A percentile compares a stretch with the other conserved stretches of the same genome.
Conservation (phyloP, 2,888 invertebrate genomes). For the Epinotia ramella region DNA sequence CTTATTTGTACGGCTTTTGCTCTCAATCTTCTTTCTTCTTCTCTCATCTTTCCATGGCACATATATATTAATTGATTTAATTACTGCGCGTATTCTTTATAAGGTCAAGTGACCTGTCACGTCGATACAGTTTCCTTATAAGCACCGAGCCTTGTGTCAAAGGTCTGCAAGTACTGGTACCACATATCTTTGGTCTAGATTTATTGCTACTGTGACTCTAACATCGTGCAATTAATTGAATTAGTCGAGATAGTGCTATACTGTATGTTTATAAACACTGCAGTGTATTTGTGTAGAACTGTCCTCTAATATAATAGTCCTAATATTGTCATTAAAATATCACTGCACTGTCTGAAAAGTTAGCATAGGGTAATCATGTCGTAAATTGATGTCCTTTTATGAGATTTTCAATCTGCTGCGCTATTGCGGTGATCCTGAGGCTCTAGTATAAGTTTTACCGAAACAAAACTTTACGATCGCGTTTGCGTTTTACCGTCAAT, state of each 20-base stretch:
- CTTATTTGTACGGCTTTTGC: neutral
- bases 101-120: constrained; percentile 40
- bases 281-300: no score
- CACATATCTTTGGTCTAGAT: constrained; percentile 39
- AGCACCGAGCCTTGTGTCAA: constrained; percentile 38
- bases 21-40: neutral
- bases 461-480: no score
- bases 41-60: neutral
- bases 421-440: no score
- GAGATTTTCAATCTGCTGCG: no score
- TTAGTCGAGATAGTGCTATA: neutral
- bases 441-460: no score
- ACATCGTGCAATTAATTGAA: constrained; percentile 16
- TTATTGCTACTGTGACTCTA: constrained; percentile 24
- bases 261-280: no score
- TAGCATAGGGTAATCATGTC: no score
- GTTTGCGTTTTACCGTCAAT: no score
- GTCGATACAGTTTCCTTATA: constrained; percentile 41
- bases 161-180: constrained; percentile 31
- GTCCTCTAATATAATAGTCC: no score
- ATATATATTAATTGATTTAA: constrained; percentile 12
- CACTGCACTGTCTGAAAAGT: no score
- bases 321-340: no score
- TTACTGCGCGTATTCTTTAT: constrained; percentile 19
- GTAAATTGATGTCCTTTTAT: no score